Conservation (phyloP, 2,797 vertebrate genomes). For the Argyrosomus regius region DNA sequence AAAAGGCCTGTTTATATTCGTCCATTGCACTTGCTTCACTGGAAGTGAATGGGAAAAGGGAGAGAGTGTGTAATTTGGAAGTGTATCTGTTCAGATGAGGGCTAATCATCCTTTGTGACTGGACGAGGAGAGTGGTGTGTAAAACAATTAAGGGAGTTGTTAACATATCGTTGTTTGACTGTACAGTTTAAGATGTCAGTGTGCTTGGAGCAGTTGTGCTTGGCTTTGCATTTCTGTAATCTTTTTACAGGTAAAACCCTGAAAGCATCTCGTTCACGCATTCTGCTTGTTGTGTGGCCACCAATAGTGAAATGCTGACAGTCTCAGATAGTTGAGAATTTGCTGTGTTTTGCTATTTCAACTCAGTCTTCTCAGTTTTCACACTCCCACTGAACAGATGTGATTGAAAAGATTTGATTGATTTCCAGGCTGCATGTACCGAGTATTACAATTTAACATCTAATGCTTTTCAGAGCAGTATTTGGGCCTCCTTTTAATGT, state of each 20-base stretch:
- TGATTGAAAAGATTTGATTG: constrained; percentile 18
- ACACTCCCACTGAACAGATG: constrained; percentile 13
- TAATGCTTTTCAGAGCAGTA: background rate
- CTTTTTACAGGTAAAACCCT: background rate
- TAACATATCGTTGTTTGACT: background rate
- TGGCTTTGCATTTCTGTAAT: background rate
- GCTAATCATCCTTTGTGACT: background rate
- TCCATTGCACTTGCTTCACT: background rate
- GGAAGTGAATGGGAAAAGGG: background rate
- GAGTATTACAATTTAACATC: background rate
- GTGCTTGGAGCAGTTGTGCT: background rate
- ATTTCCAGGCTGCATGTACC: background rate
- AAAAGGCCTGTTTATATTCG: too few species aligned
- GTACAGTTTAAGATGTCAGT: background rate
- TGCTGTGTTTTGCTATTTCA: background rate
- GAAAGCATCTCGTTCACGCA: background rate
- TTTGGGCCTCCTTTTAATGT: constrained; percentile 7
- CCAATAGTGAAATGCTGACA: background rate
- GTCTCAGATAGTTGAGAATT: background rate
- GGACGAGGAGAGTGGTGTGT: background rate
- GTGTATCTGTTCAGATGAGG: background rate
- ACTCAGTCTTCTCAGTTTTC: background rate
- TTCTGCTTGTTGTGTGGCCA: background rate
- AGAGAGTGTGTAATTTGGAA: too few species aligned
- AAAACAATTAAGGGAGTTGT: too few species aligned